Base-by-base conservation (phyloP, 2,888 invertebrate genomes). In the Portevinia maculata region DNA sequence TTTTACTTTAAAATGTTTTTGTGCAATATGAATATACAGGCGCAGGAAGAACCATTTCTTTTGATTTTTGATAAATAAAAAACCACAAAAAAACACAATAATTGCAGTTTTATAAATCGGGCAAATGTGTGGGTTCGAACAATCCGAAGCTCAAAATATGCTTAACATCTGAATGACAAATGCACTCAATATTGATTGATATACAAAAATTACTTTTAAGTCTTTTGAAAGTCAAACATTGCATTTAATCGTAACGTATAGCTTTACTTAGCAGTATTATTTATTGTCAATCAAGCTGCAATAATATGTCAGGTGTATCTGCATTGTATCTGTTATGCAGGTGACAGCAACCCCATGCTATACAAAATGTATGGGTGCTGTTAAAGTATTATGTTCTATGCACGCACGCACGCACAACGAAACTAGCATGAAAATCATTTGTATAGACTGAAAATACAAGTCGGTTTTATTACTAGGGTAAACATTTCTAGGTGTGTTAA, bases 401-500 rank as follows among this genome's bases (percentile, higher is more conserved):
- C 55, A 62, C 46, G 55, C 64, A 65, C 48, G 34, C 53, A 78
- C 76, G 46, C 62, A 70, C 62, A 34, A 19, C 32, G 32, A 48
- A 30, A 55, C 32, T 19, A 46, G 53, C 46, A 74, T 57, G 21
- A 28, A 13, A 30, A 11, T 13, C 32, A 19, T 34, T 44, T 69
- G 34, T 34, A 34, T 57, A 28, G 28, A 24, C 15, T 17, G n/a
- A 11, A 37, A 13, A 24, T n/a, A n/a, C n/a, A n/a, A n/a, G n/a
- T n/a, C n/a, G n/a, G 9, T 59, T 3, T 48, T 13, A 11, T 19
- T 9, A 39, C 9, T 30, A 41, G 70, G 24, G 65, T 71, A 32
- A 11, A 50, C 41, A 41, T 62, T n/a, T 62, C 48, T 74, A 62
- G 79, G 79, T 79, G 79, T 74, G 79, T 57, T 52, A 8, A 41